Base-by-base conservation (phyloP, 2,113 vertebrate genomes). In the Ameiurus melas region DNA sequence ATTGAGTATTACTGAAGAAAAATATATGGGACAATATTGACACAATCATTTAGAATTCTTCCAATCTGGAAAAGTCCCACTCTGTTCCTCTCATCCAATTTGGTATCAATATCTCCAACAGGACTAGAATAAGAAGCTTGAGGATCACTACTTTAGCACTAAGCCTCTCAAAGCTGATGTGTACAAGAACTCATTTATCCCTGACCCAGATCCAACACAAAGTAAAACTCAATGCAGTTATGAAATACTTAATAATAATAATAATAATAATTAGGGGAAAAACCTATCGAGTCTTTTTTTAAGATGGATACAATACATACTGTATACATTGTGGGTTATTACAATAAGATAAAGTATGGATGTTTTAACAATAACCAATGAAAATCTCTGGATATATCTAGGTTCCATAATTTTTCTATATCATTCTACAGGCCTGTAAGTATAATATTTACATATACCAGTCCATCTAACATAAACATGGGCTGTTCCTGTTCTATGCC, bases 201-300 rank as follows among this genome's bases (percentile, higher is more conserved):
- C 89, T 92, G 93, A 95, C 92, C 93, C 90, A 93, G 83, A 94
- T 94, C 84, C 71, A 27, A 60, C 55, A 87, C 83, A 85, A 87
- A 88, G 70, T 71, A 60, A 71, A 27, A 17, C 12, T 81, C 27
- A 64, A 6, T 47, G 25, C 12, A 71, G 73, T 39, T 43, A 9
- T 79, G 58, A 79, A 60, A 47, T 19, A 47, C 33, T 0, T 7
- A 47, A 47, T 47, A 47, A 47, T 47, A 47, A 47, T 47, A 47
- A 47, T 47, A 47, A 47, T 47, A 57, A 75, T 3, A 20, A 62
- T 25, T 2, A 3, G 12, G 12, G 25, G 12, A 19, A 16, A 17
- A 12, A 43, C 22, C 7, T 79, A 25, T 22, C 73, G 12, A 22
- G 64, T 55, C 66, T 73, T 68, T 66, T 66, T 51, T 58, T 47